Evolutionary conservation across 2,113 vertebrate genomes (phyloP), one percentile per base, ranked within the genome.

Genomic region (Puntigrus tetrazona): DNA sequence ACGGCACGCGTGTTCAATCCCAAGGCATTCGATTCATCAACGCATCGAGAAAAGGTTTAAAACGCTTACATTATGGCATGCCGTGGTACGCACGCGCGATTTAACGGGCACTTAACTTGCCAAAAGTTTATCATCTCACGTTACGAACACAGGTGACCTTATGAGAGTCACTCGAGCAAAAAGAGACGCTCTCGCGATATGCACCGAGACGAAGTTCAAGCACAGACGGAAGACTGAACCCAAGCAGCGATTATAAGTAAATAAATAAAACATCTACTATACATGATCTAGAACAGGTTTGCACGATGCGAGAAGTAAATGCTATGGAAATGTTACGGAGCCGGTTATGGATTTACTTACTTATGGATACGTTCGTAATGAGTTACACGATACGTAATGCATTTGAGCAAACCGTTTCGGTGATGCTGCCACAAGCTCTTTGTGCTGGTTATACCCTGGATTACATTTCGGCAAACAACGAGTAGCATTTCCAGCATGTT

Each of bases 401-500:
- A 34, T 13, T n/a, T 55, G 31, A 59, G 52, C n/a, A 77, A 34
- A 55, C 22, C n/a, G 55, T 63, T 79, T 79, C 63, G 77, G 77
- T 79, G 77, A 79, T 43, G 77, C 77, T 43, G 36, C 43, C n/a
- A 61, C 38, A n/a, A 78, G 50, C 31, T 57, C n/a, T 61, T 29
- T 63, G 55, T 75, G 41, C 25, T 84, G 83, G 74, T 77, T 65
- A 84, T 69, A 85, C 76, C 85, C 79, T 85, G 80, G 74, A 70
- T 38, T 75, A 63, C 47, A 67, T 47, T 61, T 59, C 82, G 78
- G 41, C 45, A 34, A 7, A 45, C 20, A 67, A 73, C 79, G 78
- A 82, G 10, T 86, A 85, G 86, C 0, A 72, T 83, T 67, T 90
- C 89, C 91, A 92, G 89, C 91, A 88, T 88, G 81, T n/a, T 67